phyloP scores from a whole-genome alignment of 2,888 invertebrate species.

The Cephus nigrinus region DNA sequence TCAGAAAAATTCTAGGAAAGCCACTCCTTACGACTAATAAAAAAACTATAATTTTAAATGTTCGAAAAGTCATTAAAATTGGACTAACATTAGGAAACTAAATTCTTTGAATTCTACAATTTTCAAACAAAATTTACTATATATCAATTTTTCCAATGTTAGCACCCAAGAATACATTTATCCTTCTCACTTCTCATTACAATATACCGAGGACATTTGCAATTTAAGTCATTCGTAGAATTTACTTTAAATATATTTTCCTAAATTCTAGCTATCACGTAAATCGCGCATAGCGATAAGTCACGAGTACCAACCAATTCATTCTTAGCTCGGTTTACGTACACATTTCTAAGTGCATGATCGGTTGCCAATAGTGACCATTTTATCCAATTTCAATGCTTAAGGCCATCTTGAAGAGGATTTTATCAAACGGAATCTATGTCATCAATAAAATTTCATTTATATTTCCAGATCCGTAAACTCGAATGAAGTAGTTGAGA shows the following conservation, averaged over 20 bases:
- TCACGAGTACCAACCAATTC: not conserved
- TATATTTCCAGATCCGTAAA: constrained; percentile 31
- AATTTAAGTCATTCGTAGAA: not conserved
- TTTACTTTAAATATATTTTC: not conserved
- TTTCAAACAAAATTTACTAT: not conserved
- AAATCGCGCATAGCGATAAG: not conserved
- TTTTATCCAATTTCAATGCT: no score
- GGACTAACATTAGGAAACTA: not conserved
- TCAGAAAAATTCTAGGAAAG: not conserved
- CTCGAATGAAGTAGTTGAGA: constrained; percentile 33
- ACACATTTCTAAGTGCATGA: not conserved
- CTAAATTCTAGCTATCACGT: not conserved
- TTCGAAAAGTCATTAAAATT: not conserved
- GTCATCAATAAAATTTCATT: constrained; percentile 40
- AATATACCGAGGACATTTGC: not conserved
- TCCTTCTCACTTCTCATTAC: not conserved
- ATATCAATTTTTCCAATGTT: not conserved
- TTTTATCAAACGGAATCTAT: not conserved
- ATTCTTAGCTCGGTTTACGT: not conserved
- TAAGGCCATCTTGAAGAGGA: not conserved
- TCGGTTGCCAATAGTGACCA: no score
- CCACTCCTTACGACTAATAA: not conserved
- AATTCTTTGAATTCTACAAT: not conserved
- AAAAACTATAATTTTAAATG: not conserved
- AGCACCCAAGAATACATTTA: not conserved